These are phyloP conservation scores for Sphaeramia orbicularis DNA, from an alignment of 2,797 vertebrate species.

Conservation along the genomic window DNA sequence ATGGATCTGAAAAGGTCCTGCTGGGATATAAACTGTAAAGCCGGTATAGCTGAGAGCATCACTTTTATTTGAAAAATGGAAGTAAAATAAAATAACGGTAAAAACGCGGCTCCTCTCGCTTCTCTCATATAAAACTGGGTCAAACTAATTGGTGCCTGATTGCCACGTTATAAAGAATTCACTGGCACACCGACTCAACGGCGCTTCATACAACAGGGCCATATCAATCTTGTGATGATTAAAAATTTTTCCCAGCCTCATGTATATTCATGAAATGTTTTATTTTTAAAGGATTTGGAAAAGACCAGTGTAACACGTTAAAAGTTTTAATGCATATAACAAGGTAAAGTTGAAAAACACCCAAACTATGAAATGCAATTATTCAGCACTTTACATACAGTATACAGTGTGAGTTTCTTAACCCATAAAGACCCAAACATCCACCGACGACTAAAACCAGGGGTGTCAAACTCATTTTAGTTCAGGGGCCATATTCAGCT, in stretches of 20 bases:
- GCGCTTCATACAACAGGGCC: conserved; percentile 35
- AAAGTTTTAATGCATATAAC: conserved; percentile 16
- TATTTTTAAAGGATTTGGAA: conserved; percentile 21
- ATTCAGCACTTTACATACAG: no score
- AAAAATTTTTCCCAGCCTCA: conserved; percentile 27
- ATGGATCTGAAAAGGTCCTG: no score
- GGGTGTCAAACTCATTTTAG: no score
- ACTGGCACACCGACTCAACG: conserved; percentile 28
- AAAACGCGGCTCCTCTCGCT: conserved; percentile 16
- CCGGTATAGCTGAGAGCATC: not conserved
- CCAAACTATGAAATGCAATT: not conserved
- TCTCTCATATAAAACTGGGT: conserved; percentile 52
- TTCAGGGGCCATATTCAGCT: no score
- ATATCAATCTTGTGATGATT: conserved; percentile 50
- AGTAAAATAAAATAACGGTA: not conserved
- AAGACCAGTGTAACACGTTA: conserved; percentile 4
- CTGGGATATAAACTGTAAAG: not conserved
- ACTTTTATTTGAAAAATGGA: conserved; percentile 1
- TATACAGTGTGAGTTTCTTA: no score
- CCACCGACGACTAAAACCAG: no score
- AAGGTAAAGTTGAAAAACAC: conserved; percentile 12
- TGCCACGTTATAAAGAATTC: conserved; percentile 53
- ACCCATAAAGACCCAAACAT: no score
- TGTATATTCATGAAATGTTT: conserved; percentile 41
- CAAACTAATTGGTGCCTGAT: conserved; percentile 63